phyloP scores from a whole-genome alignment of 2,113 vertebrate genomes.

The Myiopsitta monachus region DNA sequence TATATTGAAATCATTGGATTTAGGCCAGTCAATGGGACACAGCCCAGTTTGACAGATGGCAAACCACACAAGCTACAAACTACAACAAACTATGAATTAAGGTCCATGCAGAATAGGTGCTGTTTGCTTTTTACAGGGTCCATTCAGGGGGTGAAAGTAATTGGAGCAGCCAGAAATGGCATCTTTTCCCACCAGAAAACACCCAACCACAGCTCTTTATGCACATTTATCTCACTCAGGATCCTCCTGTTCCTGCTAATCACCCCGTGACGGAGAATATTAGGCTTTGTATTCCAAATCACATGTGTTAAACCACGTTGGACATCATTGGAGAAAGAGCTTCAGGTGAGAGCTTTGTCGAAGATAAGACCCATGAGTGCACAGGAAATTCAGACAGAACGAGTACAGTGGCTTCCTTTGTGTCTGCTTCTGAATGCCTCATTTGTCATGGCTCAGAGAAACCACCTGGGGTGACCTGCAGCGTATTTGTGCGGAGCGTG shows the following conservation, averaged over 20 bases:
- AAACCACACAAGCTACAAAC: neutral
- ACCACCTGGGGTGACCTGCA: neutral
- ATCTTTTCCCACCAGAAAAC: neutral
- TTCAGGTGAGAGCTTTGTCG: neutral
- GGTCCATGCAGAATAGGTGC: neutral
- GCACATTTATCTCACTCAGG: neutral
- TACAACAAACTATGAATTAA: neutral
- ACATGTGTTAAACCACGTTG: neutral
- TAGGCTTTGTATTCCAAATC: neutral
- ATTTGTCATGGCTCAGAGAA: slow-evolving; percentile 9
- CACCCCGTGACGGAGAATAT: fast-evolving
- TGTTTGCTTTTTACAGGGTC: neutral
- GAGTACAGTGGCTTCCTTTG: neutral
- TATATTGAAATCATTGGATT: neutral
- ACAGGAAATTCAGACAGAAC: neutral
- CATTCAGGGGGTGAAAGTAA: neutral
- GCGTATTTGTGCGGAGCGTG: neutral
- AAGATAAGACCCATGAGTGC: too few relatives aligned
- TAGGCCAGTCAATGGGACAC: neutral
- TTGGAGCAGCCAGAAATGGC: neutral
- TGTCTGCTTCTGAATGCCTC: neutral
- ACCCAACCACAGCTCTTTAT: neutral
- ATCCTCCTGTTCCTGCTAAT: neutral
- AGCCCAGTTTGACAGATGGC: neutral
- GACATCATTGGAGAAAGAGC: neutral